Base-by-base conservation (phyloP, 2,888 invertebrate species). In the Pegoplata infirma region DNA sequence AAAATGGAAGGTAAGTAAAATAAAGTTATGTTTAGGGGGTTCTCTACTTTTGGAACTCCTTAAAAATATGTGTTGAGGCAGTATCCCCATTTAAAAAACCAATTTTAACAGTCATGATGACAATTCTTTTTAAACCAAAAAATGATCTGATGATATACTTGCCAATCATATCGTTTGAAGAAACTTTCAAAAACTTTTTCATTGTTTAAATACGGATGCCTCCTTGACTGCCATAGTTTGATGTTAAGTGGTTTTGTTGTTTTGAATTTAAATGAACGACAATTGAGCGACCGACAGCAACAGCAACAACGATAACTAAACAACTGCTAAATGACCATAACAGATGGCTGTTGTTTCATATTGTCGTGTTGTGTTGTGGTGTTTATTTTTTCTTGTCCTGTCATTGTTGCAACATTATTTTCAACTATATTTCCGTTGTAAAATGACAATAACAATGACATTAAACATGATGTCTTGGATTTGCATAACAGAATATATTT, bases 391-490 rank as follows among this genome's bases (percentile, higher is more conserved):
- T 53, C 16, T 44, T 44, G 36, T 47, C 36, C 61, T 55, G 17
- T 7, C 53, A 14, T 25, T 51, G 17, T 19, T 73, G 59, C 40
- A 19, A 25, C 64, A 40, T n/a, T 46, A 56, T 36, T 51, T 47
- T 21, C 46, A 69, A 40, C 40, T 40, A 49, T 74, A 78, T 69
- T 74, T 78, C 78, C 74, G 78, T 28, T 47, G 55, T 66, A 16
- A 53, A 66, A 49, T 69, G 59, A 55, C 66, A 78, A 55, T 64
- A 68, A 47, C 55, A 61, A 56, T 21, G 25, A 68, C 47, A 49
- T 68, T 68, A 68, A 55, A 75, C 17, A 56, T 63, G 12, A 71
- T 55, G 53, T 59, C 53, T 69, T 66, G 53, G 12, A 74, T 66
- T 59, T 75, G 47, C 58, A 61, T 73, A 64, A 40, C 21, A 55